A percentile compares a stretch with the other conserved stretches of the same genome.
phyloP scores from a whole-genome alignment of 2,888 invertebrate genomes.

The Andrena minutula region DNA sequence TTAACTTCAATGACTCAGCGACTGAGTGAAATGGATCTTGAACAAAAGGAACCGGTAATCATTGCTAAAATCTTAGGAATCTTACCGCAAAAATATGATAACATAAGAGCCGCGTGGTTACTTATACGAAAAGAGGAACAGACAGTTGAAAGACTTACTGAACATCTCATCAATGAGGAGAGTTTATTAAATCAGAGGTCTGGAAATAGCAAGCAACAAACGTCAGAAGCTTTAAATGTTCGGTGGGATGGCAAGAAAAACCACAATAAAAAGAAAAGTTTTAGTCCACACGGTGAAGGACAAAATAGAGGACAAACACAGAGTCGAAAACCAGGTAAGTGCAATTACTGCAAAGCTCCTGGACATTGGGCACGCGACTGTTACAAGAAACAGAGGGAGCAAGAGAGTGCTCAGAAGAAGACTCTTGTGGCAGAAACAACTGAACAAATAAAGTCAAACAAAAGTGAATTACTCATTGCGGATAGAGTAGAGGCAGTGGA shows the following conservation, averaged over 20 bases:
- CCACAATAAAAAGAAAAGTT: not conserved
- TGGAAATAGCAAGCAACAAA: not conserved
- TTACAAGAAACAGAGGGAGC: not conserved
- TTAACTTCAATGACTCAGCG: not conserved
- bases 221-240: not conserved
- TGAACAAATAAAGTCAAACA: too few species aligned
- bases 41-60: not conserved
- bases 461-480: too few species aligned
- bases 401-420: not conserved
- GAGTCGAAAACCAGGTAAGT: not conserved
- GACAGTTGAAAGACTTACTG: not conserved
- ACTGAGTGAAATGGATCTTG: not conserved
- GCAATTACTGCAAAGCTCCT: not conserved
- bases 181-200: not conserved
- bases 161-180: conserved; percentile 8
- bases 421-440: not conserved
- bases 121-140: not conserved
- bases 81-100: not conserved
- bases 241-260: not conserved
- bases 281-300: not conserved
- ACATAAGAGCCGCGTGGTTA: not conserved
- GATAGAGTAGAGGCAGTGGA: too few species aligned
- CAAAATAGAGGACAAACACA: not conserved
- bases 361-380: not conserved
- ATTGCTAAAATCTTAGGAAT: conserved; percentile 1